Evolutionary conservation across 2,888 invertebrate species (phyloP).

Genomic region (Morpho helenor): DNA sequence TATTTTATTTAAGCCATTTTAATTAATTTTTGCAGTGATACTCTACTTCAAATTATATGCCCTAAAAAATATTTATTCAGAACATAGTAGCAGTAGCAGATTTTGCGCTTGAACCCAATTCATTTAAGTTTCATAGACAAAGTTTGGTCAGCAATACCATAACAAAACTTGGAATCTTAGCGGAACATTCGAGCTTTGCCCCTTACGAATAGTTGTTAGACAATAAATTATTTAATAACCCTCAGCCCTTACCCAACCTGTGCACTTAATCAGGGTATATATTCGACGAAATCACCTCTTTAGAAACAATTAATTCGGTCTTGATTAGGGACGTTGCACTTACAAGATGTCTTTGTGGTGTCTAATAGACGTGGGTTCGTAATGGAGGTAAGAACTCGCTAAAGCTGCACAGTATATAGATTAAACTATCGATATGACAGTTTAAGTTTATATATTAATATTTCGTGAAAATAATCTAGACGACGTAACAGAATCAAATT

Average conservation of each 20-base stretch:
- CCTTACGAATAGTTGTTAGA: slow-evolving; percentile 66
- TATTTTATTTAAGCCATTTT: too few relatives aligned
- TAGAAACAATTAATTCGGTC: slow-evolving; percentile 68
- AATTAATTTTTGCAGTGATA: too few relatives aligned
- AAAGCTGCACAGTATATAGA: too few relatives aligned
- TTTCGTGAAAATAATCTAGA: too few relatives aligned
- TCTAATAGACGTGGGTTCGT: slow-evolving; percentile 24
- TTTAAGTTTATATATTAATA: too few relatives aligned
- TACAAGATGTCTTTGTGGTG: slow-evolving; percentile 38
- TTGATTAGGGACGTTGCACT: slow-evolving; percentile 46
- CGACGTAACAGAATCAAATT: too few relatives aligned
- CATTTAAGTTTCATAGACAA: slow-evolving; percentile 56
- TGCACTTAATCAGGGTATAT: slow-evolving; percentile 69
- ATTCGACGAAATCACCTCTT: slow-evolving; percentile 65
- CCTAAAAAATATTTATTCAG: neutral
- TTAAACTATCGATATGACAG: too few relatives aligned
- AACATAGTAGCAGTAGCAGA: slow-evolving; percentile 5
- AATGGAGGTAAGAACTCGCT: neutral
- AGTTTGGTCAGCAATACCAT: slow-evolving; percentile 58
- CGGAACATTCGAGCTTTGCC: slow-evolving; percentile 54
- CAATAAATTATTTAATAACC: slow-evolving; percentile 78
- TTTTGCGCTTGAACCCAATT: slow-evolving; percentile 31
- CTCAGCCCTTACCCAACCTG: slow-evolving; percentile 54
- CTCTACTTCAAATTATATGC: too few relatives aligned
- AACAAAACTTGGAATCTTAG: slow-evolving; percentile 65